Conservation (phyloP, 2,113 vertebrate species). For the Martes martes region DNA sequence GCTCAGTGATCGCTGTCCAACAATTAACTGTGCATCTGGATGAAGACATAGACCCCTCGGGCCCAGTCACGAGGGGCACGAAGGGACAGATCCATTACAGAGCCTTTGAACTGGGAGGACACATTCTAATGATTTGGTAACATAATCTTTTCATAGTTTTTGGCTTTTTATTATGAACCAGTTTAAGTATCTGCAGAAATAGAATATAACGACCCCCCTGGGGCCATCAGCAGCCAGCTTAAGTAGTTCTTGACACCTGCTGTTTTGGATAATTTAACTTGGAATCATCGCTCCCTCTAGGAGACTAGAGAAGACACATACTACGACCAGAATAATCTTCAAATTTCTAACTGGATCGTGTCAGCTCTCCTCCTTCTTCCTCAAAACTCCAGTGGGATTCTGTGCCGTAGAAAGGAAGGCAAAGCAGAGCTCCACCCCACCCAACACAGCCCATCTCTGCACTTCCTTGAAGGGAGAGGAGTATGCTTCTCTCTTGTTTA, state of each 20-base stretch:
- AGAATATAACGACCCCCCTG: neutral
- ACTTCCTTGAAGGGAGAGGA: neutral
- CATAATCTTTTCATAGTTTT: neutral
- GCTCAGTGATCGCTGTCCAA: neutral
- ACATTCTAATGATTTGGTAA: neutral
- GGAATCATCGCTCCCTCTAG: neutral
- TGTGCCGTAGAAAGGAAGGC: neutral
- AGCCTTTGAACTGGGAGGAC: neutral
- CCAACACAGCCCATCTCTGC: neutral
- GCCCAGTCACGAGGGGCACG: neutral
- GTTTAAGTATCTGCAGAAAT: neutral
- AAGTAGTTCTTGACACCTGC: neutral
- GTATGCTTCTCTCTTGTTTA: neutral
- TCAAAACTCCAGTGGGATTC: neutral
- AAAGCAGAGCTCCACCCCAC: neutral
- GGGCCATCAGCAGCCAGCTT: neutral
- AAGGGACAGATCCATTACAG: neutral
- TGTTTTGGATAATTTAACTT: neutral
- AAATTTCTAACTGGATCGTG: neutral
- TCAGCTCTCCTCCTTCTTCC: neutral
- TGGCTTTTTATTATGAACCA: neutral
- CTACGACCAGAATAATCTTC: neutral
- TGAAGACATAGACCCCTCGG: neutral
- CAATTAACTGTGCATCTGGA: slow-evolving; percentile 35
- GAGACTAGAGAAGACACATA: neutral